These are phyloP conservation scores for Pachycephus smyrnensis DNA, from an alignment of 2,888 invertebrate species.

Conservation along the genomic window DNA sequence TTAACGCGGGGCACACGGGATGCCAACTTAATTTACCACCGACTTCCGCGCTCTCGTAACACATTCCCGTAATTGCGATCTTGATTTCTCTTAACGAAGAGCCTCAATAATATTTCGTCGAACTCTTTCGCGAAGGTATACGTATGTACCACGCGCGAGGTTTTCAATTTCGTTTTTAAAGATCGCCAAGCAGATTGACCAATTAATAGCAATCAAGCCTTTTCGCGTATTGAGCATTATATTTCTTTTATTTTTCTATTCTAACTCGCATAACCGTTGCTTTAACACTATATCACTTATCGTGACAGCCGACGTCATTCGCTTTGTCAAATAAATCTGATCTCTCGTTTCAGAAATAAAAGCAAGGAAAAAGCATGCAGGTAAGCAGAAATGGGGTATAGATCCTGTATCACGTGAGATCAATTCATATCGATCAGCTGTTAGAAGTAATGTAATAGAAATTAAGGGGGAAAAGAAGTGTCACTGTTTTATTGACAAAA, in stretches of 20 bases:
- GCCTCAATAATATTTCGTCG: slow-evolving; percentile 6
- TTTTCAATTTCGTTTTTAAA: background rate
- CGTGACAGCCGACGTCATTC: background rate
- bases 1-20: background rate
- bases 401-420: background rate
- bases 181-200: background rate
- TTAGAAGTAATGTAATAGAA: background rate
- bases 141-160: background rate
- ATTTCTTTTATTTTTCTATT: background rate
- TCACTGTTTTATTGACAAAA: background rate
- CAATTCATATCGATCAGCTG: background rate
- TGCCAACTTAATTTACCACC: slow-evolving; percentile 20
- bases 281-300: background rate
- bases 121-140: background rate
- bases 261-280: background rate
- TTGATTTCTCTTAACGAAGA: background rate
- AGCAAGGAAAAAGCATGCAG: slow-evolving; percentile 79
- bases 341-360: slow-evolving; percentile 76
- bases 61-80: background rate
- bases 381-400: slow-evolving; percentile 63
- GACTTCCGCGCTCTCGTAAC: background rate
- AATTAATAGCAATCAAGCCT: background rate
- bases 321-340: background rate
- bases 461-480: background rate
- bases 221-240: background rate